Base-by-base conservation (phyloP, 37 sponge, comb jelly and placozoan genomes). In the Geodia barretti region DNA sequence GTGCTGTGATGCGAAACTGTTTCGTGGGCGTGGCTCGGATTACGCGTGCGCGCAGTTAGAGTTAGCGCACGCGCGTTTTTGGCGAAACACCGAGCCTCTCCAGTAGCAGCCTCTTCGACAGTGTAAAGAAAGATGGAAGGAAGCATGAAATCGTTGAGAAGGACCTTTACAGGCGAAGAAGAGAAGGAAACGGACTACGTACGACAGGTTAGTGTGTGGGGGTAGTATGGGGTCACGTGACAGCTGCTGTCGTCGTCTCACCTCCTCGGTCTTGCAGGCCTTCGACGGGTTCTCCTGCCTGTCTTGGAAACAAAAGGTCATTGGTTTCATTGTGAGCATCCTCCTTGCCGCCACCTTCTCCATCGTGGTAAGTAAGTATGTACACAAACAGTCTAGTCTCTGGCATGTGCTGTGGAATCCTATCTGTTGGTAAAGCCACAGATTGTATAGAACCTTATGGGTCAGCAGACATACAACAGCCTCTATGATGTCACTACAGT, bases 291-390 rank as follows among this genome's bases (percentile, higher is more conserved):
- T 78, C 11, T 65, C 72, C 24, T 30, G 26, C 32, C 69, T 92
- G 26, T 41, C 37, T 41, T 85, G 73, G 84, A 88, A 88, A 70
- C 78, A 92, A 41, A 80, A 85, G 42, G 8, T 88, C 3, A 81
- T 92, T 81, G 93, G 89, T 0, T 92, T 92, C 62, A 41, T 41
- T 14, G 70, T 92, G 32, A 72, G 75, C 36, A 37, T 73, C 7
- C 41, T 39, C 0, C 1, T 85, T 31, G 85, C 93, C 21, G 77
- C 86, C 36, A 28, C 64, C 1, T 84, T 88, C 39, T 67, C 82
- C 25, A 42, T 92, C 30, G 24, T 92, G 69, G 93, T 92, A 61
- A 88, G 88, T 82, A n/a, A n/a, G n/a, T n/a, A n/a, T n/a, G n/a
- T n/a, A n/a, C n/a, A n/a, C n/a, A n/a, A n/a, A n/a, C n/a, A n/a